Evolutionary conservation across 2,797 vertebrate genomes (phyloP).

Genomic region (Ptychadena robeensis): DNA sequence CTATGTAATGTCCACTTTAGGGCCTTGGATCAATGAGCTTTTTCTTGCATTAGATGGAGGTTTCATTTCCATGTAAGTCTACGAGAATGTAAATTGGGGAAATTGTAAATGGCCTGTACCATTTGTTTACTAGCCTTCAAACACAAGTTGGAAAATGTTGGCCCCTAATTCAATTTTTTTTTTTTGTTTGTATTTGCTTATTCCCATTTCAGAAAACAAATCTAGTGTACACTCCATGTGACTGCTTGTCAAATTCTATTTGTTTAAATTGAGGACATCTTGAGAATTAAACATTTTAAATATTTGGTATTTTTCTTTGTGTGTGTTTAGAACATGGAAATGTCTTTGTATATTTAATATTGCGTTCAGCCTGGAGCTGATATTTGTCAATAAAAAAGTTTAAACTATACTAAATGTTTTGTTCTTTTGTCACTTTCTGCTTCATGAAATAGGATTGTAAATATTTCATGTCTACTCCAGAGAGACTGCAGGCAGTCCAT

Average conservation of each 20-base stretch:
- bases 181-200: no score
- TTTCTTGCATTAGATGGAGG: not conserved
- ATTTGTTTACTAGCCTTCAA: not conserved
- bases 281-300: no score
- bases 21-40: not conserved
- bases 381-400: conserved; percentile 11
- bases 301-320: not conserved
- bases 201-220: no score
- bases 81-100: not conserved
- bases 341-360: conserved; percentile 45
- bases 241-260: not conserved
- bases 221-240: not conserved
- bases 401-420: not conserved
- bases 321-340: conserved; percentile 5
- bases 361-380: conserved; percentile 51
- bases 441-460: not conserved
- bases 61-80: not conserved
- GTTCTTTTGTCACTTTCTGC: not conserved
- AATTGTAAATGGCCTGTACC: no score
- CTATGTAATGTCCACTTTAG: not conserved
- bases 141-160: not conserved
- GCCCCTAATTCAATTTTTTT: no score
- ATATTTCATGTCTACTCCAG: no score
- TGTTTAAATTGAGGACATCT: no score
- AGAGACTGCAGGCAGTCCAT: no score